phyloP scores from a whole-genome alignment of 2,888 invertebrate genomes.

The Brachypalpus laphriformis region DNA sequence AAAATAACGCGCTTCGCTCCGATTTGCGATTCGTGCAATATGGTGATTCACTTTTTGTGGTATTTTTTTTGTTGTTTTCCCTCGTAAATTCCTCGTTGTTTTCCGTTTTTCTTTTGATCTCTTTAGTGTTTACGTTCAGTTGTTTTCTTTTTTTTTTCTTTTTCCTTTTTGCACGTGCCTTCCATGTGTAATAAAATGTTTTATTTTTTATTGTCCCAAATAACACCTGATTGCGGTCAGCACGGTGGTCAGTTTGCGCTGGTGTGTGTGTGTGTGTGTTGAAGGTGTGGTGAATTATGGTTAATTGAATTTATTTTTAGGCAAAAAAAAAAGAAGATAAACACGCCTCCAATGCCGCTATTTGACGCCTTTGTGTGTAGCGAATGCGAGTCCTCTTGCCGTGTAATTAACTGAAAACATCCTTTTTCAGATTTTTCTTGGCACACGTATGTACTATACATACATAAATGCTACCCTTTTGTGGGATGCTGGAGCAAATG shows the following conservation, averaged over 20 bases:
- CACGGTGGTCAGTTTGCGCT: conserved; percentile 23
- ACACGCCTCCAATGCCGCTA: neutral
- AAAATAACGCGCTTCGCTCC: conserved; percentile 2
- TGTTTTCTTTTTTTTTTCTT: conserved; percentile 32
- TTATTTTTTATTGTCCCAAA: conserved; percentile 41
- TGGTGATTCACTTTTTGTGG: conserved; percentile 44
- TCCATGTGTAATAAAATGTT: conserved; percentile 50
- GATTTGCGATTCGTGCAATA: conserved; percentile 10
- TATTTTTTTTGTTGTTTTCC: conserved; percentile 36
- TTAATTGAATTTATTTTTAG: conserved; percentile 6
- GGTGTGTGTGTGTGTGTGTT: neutral
- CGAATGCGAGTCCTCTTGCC: neutral
- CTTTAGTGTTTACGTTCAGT: conserved; percentile 47
- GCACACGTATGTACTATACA: neutral
- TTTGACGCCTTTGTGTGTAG: neutral
- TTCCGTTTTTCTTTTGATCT: neutral
- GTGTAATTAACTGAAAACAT: neutral
- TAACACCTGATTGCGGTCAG: conserved; percentile 59
- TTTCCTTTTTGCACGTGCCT: conserved; percentile 47
- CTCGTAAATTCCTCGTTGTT: neutral
- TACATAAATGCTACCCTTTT: neutral
- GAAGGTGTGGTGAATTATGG: conserved; percentile 43
- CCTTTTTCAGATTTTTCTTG: neutral
- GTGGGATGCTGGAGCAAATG: conserved; percentile 21
- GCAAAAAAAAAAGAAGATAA: neutral